phyloP scores from a whole-genome alignment of 2,797 vertebrate genomes.

The Calcarius lapponicus region DNA sequence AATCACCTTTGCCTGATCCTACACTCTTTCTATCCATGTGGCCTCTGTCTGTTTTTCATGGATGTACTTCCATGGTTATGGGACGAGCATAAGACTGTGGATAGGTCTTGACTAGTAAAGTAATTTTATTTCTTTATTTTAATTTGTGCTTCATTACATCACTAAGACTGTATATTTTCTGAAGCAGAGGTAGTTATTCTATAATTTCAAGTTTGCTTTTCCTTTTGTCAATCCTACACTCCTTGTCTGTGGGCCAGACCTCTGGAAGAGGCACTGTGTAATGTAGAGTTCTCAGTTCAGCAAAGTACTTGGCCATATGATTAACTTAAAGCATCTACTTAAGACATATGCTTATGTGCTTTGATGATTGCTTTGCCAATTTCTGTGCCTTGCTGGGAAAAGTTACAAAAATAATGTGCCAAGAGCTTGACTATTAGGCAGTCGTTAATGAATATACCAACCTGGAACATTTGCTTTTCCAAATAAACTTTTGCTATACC shows the following conservation, averaged over 20 bases:
- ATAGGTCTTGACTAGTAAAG: background rate
- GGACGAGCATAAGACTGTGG: background rate
- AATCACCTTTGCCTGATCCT: background rate
- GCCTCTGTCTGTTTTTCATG: background rate
- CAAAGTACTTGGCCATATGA: conserved; percentile 3
- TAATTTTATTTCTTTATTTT: background rate
- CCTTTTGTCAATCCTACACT: background rate
- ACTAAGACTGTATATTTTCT: background rate
- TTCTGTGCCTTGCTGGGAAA: conserved; percentile 14
- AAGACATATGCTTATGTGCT: conserved; percentile 3
- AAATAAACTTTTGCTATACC: background rate
- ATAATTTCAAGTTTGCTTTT: background rate
- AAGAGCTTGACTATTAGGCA: background rate
- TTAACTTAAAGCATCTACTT: background rate
- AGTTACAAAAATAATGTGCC: background rate
- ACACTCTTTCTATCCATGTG: background rate
- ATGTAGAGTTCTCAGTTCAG: background rate
- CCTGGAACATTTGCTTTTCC: background rate
- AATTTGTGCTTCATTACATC: background rate
- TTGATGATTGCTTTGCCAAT: conserved; percentile 1
- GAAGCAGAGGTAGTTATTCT: background rate
- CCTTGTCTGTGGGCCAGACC: background rate
- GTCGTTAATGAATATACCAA: background rate
- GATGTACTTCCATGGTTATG: background rate
- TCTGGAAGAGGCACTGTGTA: background rate